Base-by-base conservation (phyloP, 2,797 vertebrate genomes). In the Sebastes wilsoni region DNA sequence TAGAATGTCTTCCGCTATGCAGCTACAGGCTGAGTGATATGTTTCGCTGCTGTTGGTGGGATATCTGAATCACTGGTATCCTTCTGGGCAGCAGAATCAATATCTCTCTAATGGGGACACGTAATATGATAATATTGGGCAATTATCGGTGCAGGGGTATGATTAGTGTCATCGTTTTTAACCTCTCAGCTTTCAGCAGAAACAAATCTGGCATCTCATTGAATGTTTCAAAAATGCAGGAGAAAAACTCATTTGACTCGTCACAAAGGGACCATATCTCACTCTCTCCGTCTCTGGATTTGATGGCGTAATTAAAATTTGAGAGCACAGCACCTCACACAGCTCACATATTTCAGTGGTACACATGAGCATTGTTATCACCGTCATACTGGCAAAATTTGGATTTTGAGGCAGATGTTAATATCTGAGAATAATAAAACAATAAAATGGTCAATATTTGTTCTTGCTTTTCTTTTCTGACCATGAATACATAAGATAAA, bases 61-160 rank as follows among this genome's bases (percentile, higher is more conserved):
- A 85, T 86, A 82, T 88, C 75, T 76, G 76, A 89, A 88, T 25
- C 74, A 56, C 65, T 80, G 65, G 27, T 27, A 75, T 86, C 75
- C 80, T 80, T 84, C 77, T 85, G 77, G 83, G 67, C 77, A 84
- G 69, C 23, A 80, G 61, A 86, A 93, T 93, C 88, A 88, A 92
- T 93, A 92, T 89, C 75, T 83, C 70, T 88, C 80, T 85, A 92
- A 91, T 82, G 87, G 75, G 83, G 90, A 59, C 81, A 80, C 67
- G 65, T 88, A 91, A 89, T 83, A 82, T 9, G 78, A 93, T 92
- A 90, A 93, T 92, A 91, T 85, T 82, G 87, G 75, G 81, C 87
- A 89, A 90, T 93, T 92, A 92, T 91, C 81, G 72, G 80, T 55
- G 73, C 52, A 83, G 56, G 70, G 76, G 82, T 70, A 80, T 91